Base-by-base conservation (phyloP, 2,113 vertebrate genomes). In the Melanerpes formicivorus region DNA sequence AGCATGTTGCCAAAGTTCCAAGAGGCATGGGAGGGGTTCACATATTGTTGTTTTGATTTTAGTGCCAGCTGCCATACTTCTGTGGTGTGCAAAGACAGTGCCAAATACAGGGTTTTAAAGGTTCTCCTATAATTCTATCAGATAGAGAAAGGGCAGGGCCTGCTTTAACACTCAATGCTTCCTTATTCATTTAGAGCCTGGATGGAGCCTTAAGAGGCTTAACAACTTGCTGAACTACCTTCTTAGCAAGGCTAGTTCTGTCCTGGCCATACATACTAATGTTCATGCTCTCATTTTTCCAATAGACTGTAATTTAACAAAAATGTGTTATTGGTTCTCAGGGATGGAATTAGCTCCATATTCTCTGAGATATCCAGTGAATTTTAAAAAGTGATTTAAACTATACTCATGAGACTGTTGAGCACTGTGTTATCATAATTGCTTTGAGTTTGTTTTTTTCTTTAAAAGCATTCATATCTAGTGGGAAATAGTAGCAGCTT, bases 21-120 rank as follows among this genome's bases (percentile, higher is more conserved):
- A 87, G 78, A 95, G 80, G 88, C 93, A 63, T 93, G 96, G 95
- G 90, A 96, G 92, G 84, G 69, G 94, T 81, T 95, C 78, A 58
- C 86, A 87, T 95, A 76, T 70, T 91, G 93, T 73, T 94, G 83
- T 76, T 95, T 84, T 79, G 70, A 25, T 84, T 90, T 88, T 84
- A 79, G 89, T 94, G 88, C 93, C 87, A 88, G 85, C 78, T 90
- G 82, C 95, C 5, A 10, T 94, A 40, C 50, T 83, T 77, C 80
- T 81, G 21, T n/a, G 25, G 59, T 87, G 92, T 88, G 95, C 92
- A 95, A 87, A 89, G 83, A 60, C 74, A 58, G 55, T 79, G 92
- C 87, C 95, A 96, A 95, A 65, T 50, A 84, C 18, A 29, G 52
- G 32, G 64, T 87, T 96, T 93, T 94, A 95, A 92, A 84, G 73